These are phyloP conservation scores for Porites divaricata DNA, from an alignment of 92 coral and sea anemone species.

Conservation along the genomic window DNA sequence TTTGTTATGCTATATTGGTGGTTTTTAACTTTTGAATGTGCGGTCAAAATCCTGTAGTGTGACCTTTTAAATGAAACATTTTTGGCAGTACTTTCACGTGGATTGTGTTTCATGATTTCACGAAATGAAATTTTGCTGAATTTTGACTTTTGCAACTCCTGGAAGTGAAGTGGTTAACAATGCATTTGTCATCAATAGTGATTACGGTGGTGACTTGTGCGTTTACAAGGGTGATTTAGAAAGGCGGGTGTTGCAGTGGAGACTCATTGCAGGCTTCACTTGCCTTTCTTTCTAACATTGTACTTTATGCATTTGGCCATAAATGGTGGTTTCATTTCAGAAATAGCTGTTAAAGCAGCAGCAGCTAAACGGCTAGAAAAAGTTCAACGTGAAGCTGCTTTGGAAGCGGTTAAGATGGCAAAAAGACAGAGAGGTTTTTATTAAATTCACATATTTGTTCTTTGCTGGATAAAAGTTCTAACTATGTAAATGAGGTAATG, in stretches of 20 bases:
- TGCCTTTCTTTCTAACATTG: constrained; percentile 5
- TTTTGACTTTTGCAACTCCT: not conserved
- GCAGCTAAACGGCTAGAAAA: constrained; percentile 75
- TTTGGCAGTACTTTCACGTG: too few species aligned
- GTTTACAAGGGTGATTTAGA: not conserved
- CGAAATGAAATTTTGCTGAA: too few species aligned
- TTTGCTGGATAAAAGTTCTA: not conserved
- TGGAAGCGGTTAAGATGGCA: constrained; percentile 83
- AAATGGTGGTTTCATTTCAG: constrained; percentile 62
- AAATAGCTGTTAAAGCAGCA: constrained; percentile 60
- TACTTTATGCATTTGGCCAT: constrained; percentile 29
- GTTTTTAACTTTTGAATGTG: too few species aligned
- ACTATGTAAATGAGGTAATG: not conserved
- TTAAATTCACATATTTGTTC: constrained; percentile 30
- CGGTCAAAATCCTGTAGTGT: too few species aligned
- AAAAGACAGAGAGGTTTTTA: constrained; percentile 82
- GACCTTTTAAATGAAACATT: too few species aligned
- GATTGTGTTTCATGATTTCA: too few species aligned
- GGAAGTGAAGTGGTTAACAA: not conserved
- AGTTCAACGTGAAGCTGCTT: constrained; percentile 83
- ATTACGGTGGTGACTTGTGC: not conserved
- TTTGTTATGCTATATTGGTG: too few species aligned
- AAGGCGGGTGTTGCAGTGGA: not conserved
- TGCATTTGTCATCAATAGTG: not conserved
- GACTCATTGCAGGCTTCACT: not conserved